phyloP scores from a whole-genome alignment of 2,113 vertebrate genomes.

The Rhegmatorhina hoffmannsi region DNA sequence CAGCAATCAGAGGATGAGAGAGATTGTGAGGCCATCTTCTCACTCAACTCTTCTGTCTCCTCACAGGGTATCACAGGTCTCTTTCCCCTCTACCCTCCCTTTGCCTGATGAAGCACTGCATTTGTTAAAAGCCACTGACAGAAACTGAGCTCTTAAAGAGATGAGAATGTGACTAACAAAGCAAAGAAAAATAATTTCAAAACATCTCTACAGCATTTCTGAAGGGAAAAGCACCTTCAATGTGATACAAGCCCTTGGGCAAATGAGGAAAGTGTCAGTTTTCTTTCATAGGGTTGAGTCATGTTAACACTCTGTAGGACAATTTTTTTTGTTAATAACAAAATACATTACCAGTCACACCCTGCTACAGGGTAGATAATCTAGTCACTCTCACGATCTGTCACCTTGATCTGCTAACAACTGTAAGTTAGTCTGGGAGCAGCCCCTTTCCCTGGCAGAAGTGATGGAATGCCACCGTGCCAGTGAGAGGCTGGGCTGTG shows the following conservation, averaged over 20 bases:
- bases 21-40: not conserved
- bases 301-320: not conserved
- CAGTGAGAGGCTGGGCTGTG: not conserved
- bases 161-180: not conserved
- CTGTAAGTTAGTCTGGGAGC: not conserved
- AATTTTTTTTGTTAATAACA: not conserved
- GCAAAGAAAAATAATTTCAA: not conserved
- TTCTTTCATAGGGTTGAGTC: not conserved
- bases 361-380: not conserved
- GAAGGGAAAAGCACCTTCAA: not conserved
- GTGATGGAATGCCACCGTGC: accelerated
- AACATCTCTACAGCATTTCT: not conserved
- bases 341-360: not conserved
- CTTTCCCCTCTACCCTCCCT: not conserved
- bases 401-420: not conserved
- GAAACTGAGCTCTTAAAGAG: not conserved
- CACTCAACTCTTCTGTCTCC: not conserved
- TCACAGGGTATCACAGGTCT: not conserved
- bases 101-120: not conserved
- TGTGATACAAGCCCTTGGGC: not conserved
- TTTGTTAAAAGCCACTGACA: not conserved
- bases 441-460: not conserved
- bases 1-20: not conserved
- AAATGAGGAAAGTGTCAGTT: not conserved
- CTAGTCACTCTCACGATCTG: not conserved